A percentile compares a stretch with the other conserved stretches of the same genome.
phyloP scores from a whole-genome alignment of 2,113 vertebrate genomes.

The Andinoacara biseriatus region DNA sequence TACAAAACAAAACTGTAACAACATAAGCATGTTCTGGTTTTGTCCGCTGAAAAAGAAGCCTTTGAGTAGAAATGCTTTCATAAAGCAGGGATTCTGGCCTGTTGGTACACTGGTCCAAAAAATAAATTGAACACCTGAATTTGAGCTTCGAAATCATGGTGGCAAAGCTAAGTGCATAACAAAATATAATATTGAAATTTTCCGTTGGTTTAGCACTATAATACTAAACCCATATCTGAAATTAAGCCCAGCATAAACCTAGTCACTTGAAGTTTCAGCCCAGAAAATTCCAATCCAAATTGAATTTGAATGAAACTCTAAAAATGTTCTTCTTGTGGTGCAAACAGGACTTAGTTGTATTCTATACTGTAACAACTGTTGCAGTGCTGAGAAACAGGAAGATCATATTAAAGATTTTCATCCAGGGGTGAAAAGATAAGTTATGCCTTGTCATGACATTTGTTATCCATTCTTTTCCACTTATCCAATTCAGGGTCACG shows the following conservation, averaged over 20 bases:
- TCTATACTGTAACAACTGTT: conserved; percentile 24
- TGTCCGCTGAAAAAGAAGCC: neutral
- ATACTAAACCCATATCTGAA: neutral
- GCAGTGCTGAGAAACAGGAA: conserved; percentile 34
- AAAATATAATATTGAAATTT: conserved; percentile 18
- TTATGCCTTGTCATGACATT: conserved; percentile 20
- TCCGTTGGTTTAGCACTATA: neutral
- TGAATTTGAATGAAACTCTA: conserved; percentile 33
- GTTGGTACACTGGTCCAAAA: neutral
- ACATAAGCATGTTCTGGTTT: neutral
- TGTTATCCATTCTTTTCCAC: neutral
- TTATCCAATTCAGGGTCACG: too few relatives aligned
- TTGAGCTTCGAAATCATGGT: conserved; percentile 8
- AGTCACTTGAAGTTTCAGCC: conserved; percentile 27
- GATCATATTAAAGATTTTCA: conserved; percentile 24
- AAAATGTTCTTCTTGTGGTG: conserved; percentile 1
- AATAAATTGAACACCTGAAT: neutral
- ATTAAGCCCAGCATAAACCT: neutral
- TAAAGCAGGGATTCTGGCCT: neutral
- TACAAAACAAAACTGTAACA: neutral
- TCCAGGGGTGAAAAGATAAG: conserved; percentile 55
- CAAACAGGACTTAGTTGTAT: neutral
- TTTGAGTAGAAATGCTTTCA: neutral
- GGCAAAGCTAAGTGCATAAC: neutral
- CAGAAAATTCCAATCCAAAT: conserved; percentile 43